A percentile compares a stretch with the other conserved stretches of the same genome.
phyloP scores from a whole-genome alignment of 2,888 invertebrate genomes.

The Pseudococcus viburni region DNA sequence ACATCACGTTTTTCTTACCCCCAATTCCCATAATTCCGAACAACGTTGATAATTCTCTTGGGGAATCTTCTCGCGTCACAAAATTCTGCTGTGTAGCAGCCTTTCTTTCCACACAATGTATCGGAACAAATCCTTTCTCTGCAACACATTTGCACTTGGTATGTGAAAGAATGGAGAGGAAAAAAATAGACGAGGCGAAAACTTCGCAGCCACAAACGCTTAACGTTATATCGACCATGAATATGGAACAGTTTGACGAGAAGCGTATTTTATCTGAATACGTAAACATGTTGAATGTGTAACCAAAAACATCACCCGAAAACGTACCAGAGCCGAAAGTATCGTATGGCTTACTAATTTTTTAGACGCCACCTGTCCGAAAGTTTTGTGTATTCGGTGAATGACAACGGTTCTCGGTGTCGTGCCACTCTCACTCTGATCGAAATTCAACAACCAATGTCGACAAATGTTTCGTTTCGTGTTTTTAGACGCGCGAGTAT shows the following conservation, averaged over 20 bases:
- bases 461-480: slow-evolving; percentile 48
- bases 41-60: slow-evolving; percentile 43
- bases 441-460: slow-evolving; percentile 56
- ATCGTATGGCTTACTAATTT: slow-evolving; percentile 58
- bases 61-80: slow-evolving; percentile 22
- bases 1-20: slow-evolving; percentile 38
- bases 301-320: slow-evolving; percentile 39
- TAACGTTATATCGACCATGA: slow-evolving; percentile 47
- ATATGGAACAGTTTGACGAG: slow-evolving; percentile 56
- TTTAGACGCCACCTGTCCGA: slow-evolving; percentile 54
- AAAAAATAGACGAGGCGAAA: not conserved
- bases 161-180: not conserved
- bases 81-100: not conserved
- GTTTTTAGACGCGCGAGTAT: slow-evolving; percentile 1
- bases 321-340: slow-evolving; percentile 25
- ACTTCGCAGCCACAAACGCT: slow-evolving; percentile 25
- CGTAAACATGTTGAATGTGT: slow-evolving; percentile 56
- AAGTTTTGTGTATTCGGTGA: slow-evolving; percentile 50
- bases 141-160: slow-evolving; percentile 24
- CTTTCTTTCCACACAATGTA: not conserved
- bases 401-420: slow-evolving; percentile 32
- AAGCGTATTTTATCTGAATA: slow-evolving; percentile 56
- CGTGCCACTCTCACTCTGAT: not conserved
- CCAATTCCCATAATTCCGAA: slow-evolving; percentile 35
- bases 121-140: slow-evolving; percentile 4